Evolutionary conservation across 2,888 invertebrate genomes (phyloP).

Genomic region (Coleophora deauratella): DNA sequence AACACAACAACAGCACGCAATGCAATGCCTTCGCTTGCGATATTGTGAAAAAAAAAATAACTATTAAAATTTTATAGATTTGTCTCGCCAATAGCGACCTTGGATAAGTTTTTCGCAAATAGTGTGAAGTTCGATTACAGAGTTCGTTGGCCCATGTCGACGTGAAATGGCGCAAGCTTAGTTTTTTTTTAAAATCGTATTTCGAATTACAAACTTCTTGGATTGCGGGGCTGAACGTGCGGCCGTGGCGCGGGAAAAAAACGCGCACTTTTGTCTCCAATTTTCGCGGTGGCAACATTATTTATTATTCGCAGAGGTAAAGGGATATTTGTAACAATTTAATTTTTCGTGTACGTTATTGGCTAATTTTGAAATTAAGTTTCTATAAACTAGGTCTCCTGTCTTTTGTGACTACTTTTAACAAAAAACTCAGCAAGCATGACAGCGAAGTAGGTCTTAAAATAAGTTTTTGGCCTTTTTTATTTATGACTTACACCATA

Average conservation of each 20-base stretch:
- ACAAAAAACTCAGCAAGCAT: too few relatives aligned
- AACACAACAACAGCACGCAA: conserved; percentile 50
- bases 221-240: conserved; percentile 45
- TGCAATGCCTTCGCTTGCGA: conserved; percentile 25
- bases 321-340: too few relatives aligned
- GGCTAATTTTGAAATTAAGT: too few relatives aligned
- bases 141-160: conserved; percentile 46
- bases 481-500: too few relatives aligned
- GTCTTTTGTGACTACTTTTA: too few relatives aligned
- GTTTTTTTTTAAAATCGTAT: conserved; percentile 18
- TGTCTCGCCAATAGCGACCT: conserved; percentile 61
- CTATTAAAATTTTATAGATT: conserved; percentile 52
- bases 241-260: conserved; percentile 23
- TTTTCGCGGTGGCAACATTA: background rate
- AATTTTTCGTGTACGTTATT: too few relatives aligned
- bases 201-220: conserved; percentile 9
- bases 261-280: conserved; percentile 2
- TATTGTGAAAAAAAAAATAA: conserved; percentile 33
- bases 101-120: conserved; percentile 54
- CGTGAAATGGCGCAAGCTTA: conserved; percentile 9
- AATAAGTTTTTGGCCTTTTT: too few relatives aligned
- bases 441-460: too few relatives aligned
- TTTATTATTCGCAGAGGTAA: too few relatives aligned
- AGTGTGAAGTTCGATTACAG: conserved; percentile 38
- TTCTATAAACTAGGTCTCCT: too few relatives aligned